Evolutionary conservation across 2,888 invertebrate genomes (phyloP), one percentile per base, ranked within the genome.

Genomic region (Cyaniris semiargus): DNA sequence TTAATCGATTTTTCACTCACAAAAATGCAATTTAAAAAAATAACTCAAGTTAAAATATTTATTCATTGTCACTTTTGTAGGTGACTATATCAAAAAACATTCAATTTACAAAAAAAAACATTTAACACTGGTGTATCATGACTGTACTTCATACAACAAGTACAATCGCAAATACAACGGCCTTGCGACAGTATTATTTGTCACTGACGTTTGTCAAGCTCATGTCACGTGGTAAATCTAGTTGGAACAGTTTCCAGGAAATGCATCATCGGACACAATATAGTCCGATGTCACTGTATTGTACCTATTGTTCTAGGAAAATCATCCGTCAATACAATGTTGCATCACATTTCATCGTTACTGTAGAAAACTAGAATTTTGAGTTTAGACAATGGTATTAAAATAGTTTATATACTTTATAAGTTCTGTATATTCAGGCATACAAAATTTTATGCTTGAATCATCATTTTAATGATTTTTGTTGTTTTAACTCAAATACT

Each of bases 181-280:
- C 66, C 15, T 66, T 66, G 23, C 23, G 60, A 23, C 13, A 15
- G 27, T 27, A 66, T 27, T 66, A 66, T 66, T 66, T 27, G 66
- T 66, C 15, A 27, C 66, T 66, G 66, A 27, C 27, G 27, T 66
- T 66, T 66, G 66, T 27, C 66, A 66, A 27, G 66, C 66, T 66
- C 66, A 66, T 31, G 27, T 66, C 23, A 21, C 66, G 15, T 18
- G 66, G 60, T 60, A 27, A 66, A 66, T 66, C 66, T 15, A 6
- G 31, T 0, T 66, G 10, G 6, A 31, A 66, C 27, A 66, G 15
- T 15, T 66, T 31, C 66, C 60, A 23, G 60, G 60, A 60, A 60
- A 60, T 66, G 27, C 66, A 66, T 27, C 6, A 66, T 66, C 23
- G 27, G 27, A 66, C 15, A 66, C 27, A 15, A 53, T 53, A 53